Evolutionary conservation across 2,888 invertebrate species (phyloP).

Genomic region (Norana najaformis): DNA sequence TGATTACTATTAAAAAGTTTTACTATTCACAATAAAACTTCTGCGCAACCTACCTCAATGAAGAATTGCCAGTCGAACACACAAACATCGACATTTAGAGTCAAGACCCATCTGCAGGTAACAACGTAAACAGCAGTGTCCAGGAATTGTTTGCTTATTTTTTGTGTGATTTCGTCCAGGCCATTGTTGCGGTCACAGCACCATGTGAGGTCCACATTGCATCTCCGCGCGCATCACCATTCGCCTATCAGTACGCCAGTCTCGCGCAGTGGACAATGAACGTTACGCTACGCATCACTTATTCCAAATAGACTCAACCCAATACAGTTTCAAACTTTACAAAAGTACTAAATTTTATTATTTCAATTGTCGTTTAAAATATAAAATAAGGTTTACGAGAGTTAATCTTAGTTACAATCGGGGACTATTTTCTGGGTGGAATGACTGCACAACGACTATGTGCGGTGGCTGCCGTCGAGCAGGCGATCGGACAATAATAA

Average conservation of each 20-base stretch:
- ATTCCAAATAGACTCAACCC: background rate
- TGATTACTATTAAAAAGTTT: too few relatives aligned
- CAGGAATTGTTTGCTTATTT: background rate
- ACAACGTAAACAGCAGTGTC: background rate
- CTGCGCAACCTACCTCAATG: too few relatives aligned
- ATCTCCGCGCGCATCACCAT: constrained; percentile 7
- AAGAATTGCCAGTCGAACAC: too few relatives aligned
- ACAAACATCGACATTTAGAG: background rate
- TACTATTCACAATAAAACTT: too few relatives aligned
- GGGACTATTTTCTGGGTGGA: background rate
- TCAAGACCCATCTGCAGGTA: background rate
- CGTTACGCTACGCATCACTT: background rate
- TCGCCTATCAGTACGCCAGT: background rate
- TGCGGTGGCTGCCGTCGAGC: background rate
- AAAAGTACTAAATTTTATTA: background rate
- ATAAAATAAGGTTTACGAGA: background rate
- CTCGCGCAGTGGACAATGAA: constrained; percentile 6
- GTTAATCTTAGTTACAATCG: background rate
- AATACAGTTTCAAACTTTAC: background rate
- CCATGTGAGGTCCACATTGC: background rate
- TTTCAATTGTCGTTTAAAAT: background rate
- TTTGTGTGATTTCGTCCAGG: background rate
- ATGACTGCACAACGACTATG: background rate
- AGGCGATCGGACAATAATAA: background rate
- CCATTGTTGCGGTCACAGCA: background rate